These are phyloP conservation scores for Chironex yamaguchii DNA, from an alignment of 30 jellyfish, hydroid and myxozoan genomes.

Conservation along the genomic window DNA sequence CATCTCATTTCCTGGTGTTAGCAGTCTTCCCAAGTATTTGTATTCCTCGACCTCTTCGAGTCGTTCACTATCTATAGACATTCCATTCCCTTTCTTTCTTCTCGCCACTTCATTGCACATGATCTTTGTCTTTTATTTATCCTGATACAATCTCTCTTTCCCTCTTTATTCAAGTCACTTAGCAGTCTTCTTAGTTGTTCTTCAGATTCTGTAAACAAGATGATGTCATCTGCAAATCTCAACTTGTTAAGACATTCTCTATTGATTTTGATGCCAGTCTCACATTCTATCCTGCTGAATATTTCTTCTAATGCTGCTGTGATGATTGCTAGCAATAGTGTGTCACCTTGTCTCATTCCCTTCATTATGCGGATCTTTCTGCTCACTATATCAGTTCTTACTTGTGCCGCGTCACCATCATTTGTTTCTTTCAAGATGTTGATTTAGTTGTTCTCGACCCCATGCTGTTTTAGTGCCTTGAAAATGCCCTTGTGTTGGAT, in stretches of 20 bases:
- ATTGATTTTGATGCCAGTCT: background rate
- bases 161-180: background rate
- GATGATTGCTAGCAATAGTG: background rate
- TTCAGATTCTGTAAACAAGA: background rate
- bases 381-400: background rate
- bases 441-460: background rate
- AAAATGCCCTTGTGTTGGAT: constrained; percentile 1
- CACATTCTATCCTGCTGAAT: background rate
- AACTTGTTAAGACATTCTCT: background rate
- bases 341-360: background rate
- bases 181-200: background rate
- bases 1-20: background rate
- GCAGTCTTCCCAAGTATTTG: background rate
- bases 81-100: background rate
- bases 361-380: background rate
- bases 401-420: background rate
- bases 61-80: background rate
- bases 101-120: background rate
- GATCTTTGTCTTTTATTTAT: background rate
- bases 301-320: background rate
- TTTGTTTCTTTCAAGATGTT: background rate
- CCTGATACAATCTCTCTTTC: background rate
- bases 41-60: too few relatives aligned
- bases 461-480: constrained; percentile 4
- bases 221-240: background rate